Percentiles rank a stretch among this genome's conserved stretches.
phyloP scores from a whole-genome alignment of 2,113 vertebrate genomes.

The Cynocephalus volans region DNA sequence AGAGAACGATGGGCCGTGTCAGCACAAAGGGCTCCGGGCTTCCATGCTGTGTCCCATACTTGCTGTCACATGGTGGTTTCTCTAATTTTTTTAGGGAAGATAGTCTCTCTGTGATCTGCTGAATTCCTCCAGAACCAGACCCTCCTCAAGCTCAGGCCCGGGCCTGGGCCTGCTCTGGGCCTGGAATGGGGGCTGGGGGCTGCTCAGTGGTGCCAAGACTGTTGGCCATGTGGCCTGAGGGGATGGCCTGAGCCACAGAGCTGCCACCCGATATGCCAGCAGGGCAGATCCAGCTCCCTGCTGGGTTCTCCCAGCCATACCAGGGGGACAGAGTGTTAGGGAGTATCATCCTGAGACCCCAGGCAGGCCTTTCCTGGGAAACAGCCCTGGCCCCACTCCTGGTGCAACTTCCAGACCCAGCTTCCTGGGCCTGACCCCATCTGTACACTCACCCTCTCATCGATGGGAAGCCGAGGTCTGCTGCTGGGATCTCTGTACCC shows the following conservation, averaged over 20 bases:
- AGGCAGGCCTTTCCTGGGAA: not conserved
- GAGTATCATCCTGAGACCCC: too few species aligned
- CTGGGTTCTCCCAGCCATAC: too few species aligned
- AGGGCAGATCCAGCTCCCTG: too few species aligned
- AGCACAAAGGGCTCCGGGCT: not conserved
- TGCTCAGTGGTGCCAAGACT: not conserved
- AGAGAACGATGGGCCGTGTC: not conserved
- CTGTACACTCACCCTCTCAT: not conserved
- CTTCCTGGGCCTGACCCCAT: not conserved
- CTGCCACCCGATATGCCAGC: too few species aligned
- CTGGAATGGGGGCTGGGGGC: not conserved
- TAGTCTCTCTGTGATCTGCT: not conserved
- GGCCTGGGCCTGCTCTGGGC: not conserved
- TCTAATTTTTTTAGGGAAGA: not conserved
- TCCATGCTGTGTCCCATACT: not conserved
- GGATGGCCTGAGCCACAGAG: not conserved
- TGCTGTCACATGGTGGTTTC: not conserved
- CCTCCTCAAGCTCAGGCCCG: not conserved
- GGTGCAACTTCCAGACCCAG: not conserved
- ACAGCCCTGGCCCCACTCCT: too few species aligned
- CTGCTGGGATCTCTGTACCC: too few species aligned
- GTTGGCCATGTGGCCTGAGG: not conserved
- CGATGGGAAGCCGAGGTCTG: not conserved
- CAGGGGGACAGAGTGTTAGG: not conserved
- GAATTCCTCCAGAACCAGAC: not conserved